phyloP scores from a whole-genome alignment of 2,113 vertebrate genomes.

The Bubo bubo region DNA sequence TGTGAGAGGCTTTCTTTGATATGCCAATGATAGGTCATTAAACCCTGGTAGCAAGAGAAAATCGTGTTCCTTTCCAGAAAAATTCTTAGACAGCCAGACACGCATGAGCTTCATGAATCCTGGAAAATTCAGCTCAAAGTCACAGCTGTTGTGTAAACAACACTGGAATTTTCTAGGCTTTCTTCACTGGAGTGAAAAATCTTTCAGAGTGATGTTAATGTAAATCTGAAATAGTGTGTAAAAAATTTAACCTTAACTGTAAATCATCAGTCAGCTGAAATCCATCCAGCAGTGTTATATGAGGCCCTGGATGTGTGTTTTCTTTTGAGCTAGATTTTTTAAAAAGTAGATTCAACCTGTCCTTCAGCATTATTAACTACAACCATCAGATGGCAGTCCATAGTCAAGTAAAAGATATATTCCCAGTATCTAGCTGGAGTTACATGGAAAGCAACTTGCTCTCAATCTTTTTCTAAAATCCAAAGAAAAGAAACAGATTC shows the following conservation, averaged over 20 bases:
- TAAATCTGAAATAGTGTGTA: not conserved
- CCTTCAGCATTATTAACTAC: not conserved
- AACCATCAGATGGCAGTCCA: constrained; percentile 52
- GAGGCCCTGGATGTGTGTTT: not conserved
- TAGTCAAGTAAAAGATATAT: not conserved
- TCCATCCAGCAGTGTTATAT: not conserved
- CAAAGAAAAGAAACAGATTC: not conserved
- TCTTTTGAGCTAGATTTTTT: not conserved
- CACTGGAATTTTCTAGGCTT: not conserved
- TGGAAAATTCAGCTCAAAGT: not conserved
- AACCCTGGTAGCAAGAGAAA: not conserved
- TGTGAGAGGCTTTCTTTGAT: not conserved
- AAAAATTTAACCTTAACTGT: not conserved
- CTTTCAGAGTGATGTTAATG: not conserved
- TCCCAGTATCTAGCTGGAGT: not conserved
- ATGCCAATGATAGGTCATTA: not conserved
- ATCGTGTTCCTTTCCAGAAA: not conserved
- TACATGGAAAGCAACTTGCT: not conserved
- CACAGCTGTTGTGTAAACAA: not conserved
- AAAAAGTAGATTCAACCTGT: not conserved
- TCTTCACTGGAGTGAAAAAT: not conserved
- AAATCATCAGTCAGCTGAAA: not conserved
- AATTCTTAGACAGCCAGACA: not conserved
- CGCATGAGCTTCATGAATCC: not conserved
- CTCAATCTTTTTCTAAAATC: not conserved